Conservation (phyloP, 1,140 invertebrate genomes). For the Triops cancriformis region DNA sequence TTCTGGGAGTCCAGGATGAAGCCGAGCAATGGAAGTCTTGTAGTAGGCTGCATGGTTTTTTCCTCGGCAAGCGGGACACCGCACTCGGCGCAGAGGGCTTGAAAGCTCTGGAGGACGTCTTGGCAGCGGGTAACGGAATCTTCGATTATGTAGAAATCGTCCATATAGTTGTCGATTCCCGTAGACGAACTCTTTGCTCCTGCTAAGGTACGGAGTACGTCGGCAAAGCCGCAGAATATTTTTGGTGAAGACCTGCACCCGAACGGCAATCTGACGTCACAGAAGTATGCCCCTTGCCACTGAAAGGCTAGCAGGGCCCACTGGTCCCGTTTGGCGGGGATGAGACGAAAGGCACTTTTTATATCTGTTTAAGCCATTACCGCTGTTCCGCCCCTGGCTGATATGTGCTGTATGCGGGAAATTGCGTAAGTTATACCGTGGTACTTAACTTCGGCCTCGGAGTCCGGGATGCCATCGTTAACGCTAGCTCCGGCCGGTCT, state of each 20-base stretch:
- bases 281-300: not conserved
- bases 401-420: not conserved
- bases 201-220: not conserved
- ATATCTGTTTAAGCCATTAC: not conserved
- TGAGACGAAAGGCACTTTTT: not conserved
- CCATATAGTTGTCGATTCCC: not conserved
- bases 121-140: not conserved
- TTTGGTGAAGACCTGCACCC: not conserved
- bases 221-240: not conserved
- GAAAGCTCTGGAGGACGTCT: not conserved
- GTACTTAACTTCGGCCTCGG: not conserved
- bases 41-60: slow-evolving; percentile 3
- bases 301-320: slow-evolving; percentile 1
- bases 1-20: not conserved
- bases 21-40: not conserved
- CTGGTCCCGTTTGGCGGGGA: not conserved
- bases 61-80: not conserved
- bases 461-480: slow-evolving; percentile 11
- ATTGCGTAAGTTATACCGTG: not conserved
- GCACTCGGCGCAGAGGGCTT: not conserved
- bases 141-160: not conserved
- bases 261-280: not conserved
- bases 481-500: not conserved
- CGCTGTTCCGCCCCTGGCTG: not conserved
- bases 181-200: no score